These are phyloP conservation scores for Volucella inanis DNA, from an alignment of 2,888 invertebrate species.

Conservation along the genomic window DNA sequence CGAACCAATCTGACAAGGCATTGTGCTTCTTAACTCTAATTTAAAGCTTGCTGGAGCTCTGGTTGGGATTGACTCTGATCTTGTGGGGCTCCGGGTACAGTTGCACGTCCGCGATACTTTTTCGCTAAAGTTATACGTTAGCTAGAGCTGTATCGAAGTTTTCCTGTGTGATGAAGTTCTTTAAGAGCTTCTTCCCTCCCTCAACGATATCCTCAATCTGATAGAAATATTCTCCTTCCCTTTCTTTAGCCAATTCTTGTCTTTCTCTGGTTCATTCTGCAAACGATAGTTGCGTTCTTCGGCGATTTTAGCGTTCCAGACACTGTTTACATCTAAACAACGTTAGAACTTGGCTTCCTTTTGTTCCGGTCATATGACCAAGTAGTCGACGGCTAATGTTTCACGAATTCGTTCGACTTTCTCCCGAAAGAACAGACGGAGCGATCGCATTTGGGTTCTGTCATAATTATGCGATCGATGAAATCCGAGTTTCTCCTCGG, in stretches of 20 bases:
- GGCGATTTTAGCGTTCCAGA: slow-evolving; percentile 88
- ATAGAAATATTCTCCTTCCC: slow-evolving; percentile 81
- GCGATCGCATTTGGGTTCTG: slow-evolving; percentile 84
- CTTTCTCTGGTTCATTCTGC: slow-evolving; percentile 83
- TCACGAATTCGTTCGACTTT: slow-evolving; percentile 84
- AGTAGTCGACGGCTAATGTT: slow-evolving; percentile 84
- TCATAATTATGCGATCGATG: slow-evolving; percentile 88
- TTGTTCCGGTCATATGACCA: slow-evolving; percentile 84
- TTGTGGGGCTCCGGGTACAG: slow-evolving; percentile 70
- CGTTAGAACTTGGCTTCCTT: slow-evolving; percentile 87
- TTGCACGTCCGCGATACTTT: slow-evolving; percentile 80
- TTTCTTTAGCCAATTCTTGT: slow-evolving; percentile 82
- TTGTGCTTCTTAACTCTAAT: slow-evolving; percentile 31
- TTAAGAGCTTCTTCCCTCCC: slow-evolving; percentile 85
- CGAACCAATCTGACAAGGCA: slow-evolving; percentile 28
- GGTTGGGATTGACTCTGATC: slow-evolving; percentile 42
- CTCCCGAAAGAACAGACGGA: slow-evolving; percentile 84
- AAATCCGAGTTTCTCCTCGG: slow-evolving; percentile 87
- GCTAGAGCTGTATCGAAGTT: slow-evolving; percentile 92
- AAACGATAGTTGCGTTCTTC: slow-evolving; percentile 85
- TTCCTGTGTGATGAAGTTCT: slow-evolving; percentile 89
- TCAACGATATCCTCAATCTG: slow-evolving; percentile 84
- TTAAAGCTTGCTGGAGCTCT: slow-evolving; percentile 41
- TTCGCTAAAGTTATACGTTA: slow-evolving; percentile 91
- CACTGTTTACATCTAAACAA: slow-evolving; percentile 86